phyloP scores from a whole-genome alignment of 2,888 invertebrate genomes.

The Clepsis dumicolana region DNA sequence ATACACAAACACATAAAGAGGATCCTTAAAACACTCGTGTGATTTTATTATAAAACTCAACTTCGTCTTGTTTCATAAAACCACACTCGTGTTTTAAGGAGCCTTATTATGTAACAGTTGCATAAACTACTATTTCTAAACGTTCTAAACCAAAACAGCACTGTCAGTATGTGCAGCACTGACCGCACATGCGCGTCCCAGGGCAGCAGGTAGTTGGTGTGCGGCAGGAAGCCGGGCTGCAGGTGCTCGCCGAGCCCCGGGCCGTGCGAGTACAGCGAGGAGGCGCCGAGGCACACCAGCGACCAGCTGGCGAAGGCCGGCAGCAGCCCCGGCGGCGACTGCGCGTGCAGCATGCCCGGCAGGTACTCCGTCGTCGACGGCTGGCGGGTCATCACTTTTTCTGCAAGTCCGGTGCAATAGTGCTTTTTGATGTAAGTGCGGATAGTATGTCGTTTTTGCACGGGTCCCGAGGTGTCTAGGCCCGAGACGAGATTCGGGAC shows the following conservation, averaged over 20 bases:
- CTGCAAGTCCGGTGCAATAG: conserved; percentile 63
- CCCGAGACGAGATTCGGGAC: no score
- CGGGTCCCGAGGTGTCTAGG: no score
- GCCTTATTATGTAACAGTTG: no score
- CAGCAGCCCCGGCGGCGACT: conserved; percentile 90
- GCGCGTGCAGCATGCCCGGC: conserved; percentile 95
- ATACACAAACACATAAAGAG: no score
- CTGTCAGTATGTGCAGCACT: conserved; percentile 38
- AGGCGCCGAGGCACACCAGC: conserved; percentile 95
- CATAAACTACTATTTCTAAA: no score
- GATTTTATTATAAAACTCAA: no score
- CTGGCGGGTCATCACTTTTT: conserved; percentile 87
- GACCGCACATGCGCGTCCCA: conserved; percentile 90
- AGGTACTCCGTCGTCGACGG: conserved; percentile 96
- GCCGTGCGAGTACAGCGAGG: conserved; percentile 95
- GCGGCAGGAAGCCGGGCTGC: conserved; percentile 95
- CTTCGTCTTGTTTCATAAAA: no score
- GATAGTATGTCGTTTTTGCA: no score
- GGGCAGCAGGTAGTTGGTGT: conserved; percentile 96
- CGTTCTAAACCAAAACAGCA: no score
- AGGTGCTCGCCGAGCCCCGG: conserved; percentile 93
- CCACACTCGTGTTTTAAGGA: no score
- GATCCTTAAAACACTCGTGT: no score
- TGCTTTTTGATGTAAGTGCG: no score
- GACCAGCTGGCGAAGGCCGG: conserved; percentile 97